Evolutionary conservation across 2,113 vertebrate genomes (phyloP).

Genomic region (Indicator maculatus): DNA sequence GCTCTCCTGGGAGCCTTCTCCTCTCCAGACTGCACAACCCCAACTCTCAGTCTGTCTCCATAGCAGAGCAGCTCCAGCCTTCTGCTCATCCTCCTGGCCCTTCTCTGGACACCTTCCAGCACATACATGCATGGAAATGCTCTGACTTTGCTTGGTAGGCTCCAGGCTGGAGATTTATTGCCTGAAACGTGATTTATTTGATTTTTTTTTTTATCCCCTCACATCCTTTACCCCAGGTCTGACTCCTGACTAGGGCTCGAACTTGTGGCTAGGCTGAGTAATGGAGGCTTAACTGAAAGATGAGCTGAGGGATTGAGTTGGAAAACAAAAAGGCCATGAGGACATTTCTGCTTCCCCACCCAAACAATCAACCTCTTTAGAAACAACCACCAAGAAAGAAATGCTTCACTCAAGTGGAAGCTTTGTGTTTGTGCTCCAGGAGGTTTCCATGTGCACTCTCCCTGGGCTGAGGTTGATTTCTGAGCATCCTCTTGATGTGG

Average conservation of each 20-base stretch:
- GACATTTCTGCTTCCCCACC: background rate
- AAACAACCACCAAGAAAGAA: background rate
- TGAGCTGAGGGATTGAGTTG: background rate
- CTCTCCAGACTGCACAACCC: too few relatives aligned
- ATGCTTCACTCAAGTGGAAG: background rate
- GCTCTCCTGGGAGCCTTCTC: too few relatives aligned
- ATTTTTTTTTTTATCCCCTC: background rate
- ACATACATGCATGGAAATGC: background rate
- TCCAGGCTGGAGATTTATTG: background rate
- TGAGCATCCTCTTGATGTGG: background rate
- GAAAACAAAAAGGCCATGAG: background rate
- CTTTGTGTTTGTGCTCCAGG: background rate
- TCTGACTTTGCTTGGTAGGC: background rate
- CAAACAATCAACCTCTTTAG: background rate
- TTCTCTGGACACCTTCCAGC: too few relatives aligned
- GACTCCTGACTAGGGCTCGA: background rate
- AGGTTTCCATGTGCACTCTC: background rate
- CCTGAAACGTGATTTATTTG: background rate
- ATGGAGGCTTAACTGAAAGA: background rate
- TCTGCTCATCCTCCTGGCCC: too few relatives aligned
- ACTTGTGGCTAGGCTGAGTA: accelerated
- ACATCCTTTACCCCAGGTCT: accelerated
- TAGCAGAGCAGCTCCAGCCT: too few relatives aligned
- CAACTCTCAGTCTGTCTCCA: too few relatives aligned
- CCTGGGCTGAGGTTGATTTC: background rate